Percentiles rank a stretch among this genome's conserved stretches.
These are phyloP conservation scores for Stenoptilia bipunctidactyla DNA, from an alignment of 2,888 invertebrate genomes.

Conservation along the genomic window DNA sequence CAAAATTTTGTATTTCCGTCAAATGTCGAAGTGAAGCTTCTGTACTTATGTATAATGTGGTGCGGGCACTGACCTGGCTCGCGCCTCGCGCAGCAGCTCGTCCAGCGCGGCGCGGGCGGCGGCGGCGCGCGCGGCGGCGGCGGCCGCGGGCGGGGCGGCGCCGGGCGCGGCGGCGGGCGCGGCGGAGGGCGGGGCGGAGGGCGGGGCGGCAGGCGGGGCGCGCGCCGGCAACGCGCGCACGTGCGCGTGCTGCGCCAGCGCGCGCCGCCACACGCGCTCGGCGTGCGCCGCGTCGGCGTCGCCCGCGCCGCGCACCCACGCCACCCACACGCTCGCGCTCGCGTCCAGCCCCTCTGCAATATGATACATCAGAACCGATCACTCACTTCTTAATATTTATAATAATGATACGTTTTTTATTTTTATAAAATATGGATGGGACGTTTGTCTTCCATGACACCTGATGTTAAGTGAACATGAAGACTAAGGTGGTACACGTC, in stretches of 20 bases:
- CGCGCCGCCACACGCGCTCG: conserved; percentile 75
- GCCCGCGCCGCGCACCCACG: conserved; percentile 67
- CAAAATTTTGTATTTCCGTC: too few relatives aligned
- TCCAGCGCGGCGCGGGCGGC: conserved; percentile 25
- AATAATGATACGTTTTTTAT: too few relatives aligned
- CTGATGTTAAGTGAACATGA: too few relatives aligned
- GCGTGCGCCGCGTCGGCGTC: conserved; percentile 77
- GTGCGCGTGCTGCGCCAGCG: conserved; percentile 66
- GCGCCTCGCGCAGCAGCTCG: too few relatives aligned
- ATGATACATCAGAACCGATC: too few relatives aligned
- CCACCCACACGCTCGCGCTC: conserved; percentile 67
- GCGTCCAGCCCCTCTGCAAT: not conserved
- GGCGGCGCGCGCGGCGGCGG: conserved; percentile 73
- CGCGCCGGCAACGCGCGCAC: conserved; percentile 67
- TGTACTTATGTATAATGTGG: too few relatives aligned
- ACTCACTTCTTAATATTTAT: too few relatives aligned
- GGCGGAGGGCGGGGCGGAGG: not conserved
- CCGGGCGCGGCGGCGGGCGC: not conserved
- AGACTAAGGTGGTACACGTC: too few relatives aligned
- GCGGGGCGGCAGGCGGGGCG: not conserved
- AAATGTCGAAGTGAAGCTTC: too few relatives aligned
- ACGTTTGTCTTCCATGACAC: too few relatives aligned
- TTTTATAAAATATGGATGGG: too few relatives aligned
- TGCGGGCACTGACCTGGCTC: too few relatives aligned
- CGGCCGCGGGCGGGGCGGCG: conserved; percentile 23